Conservation (phyloP, 2,113 vertebrate genomes). For the Seriola rivoliana region DNA sequence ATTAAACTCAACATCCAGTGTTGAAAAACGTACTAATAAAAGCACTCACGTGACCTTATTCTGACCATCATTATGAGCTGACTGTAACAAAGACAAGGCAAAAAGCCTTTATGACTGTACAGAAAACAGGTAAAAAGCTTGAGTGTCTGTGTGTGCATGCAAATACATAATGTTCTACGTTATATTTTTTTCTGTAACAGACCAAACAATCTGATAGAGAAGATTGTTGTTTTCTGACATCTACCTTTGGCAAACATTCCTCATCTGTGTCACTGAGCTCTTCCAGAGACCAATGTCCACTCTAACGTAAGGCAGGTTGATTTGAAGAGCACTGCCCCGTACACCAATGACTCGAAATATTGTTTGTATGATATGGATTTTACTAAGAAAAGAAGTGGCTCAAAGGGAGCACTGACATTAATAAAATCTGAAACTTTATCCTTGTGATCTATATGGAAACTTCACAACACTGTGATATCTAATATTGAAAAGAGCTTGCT, state of each 20-base stretch:
- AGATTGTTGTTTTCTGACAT: constrained; percentile 58
- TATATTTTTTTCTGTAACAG: constrained; percentile 38
- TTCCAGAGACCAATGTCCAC: constrained; percentile 42
- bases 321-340: constrained; percentile 41
- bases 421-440: constrained; percentile 53
- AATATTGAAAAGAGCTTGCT: constrained; percentile 69
- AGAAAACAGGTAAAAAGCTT: constrained; percentile 48
- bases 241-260: constrained; percentile 78
- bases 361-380: constrained; percentile 39
- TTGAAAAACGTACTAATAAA: constrained; percentile 72
- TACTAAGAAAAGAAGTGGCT: constrained; percentile 62
- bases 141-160: constrained; percentile 34
- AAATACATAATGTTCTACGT: constrained; percentile 38
- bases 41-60: constrained; percentile 43
- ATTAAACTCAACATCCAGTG: constrained; percentile 81
- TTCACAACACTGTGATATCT: constrained; percentile 54
- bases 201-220: constrained; percentile 22
- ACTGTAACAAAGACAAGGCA: constrained; percentile 42
- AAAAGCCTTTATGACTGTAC: constrained; percentile 39
- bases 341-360: constrained; percentile 37
- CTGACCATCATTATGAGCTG: constrained; percentile 24
- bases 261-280: constrained; percentile 51
- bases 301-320: constrained; percentile 43
- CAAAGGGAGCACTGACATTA: constrained; percentile 70
- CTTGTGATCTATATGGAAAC: constrained; percentile 43